Base-by-base conservation (phyloP, 2,888 invertebrate species). In the Melinaea menophilus region DNA sequence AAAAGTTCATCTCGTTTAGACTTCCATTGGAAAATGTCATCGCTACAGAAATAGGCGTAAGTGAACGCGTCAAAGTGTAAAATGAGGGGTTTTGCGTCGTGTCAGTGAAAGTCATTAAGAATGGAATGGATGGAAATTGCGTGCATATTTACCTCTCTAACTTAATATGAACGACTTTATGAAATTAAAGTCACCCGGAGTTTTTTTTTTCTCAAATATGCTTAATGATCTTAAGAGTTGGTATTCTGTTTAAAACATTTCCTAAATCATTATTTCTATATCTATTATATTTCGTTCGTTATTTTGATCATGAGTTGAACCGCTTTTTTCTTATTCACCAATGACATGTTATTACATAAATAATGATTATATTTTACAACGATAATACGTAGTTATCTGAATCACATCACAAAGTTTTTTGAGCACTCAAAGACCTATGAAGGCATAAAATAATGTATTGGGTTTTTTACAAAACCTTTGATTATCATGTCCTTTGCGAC, bases 1-100 rank as follows among this genome's bases (percentile, higher is more conserved):
- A 70, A 56, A 66, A 69, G 69, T 64, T 73, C 65, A 58, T 70
- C 79, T 75, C 72, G 74, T 78, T 84, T 81, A 76, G 73, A 76
- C 75, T 82, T 79, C 77, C 82, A 86, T 84, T 80, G 86, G 84
- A 81, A 86, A 88, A 89, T 86, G 85, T 87, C 88, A 88, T 84
- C 81, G 83, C 80, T 79, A 83, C 84, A 86, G 83, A 81, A 86
- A 85, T 84, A 85, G 81, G 81, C 82, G 85, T 86, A 88, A 89
- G 89, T 87, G 89, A 87, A 90, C 85, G 90, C 90, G 89, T 88
- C 89, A 90, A 90, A 90, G 89, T 90, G 90, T 90, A 89, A 90
- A 90, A 90, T 88, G 90, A 89, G 90, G 88, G 89, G 88, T 87
- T 88, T 90, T 82, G 82, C 87, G 85, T 78, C 84, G 84, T 87